A percentile compares a stretch with the other conserved stretches of the same genome.
Evolutionary conservation across 2,113 vertebrate species (phyloP).

Genomic region (Sander vitreus): DNA sequence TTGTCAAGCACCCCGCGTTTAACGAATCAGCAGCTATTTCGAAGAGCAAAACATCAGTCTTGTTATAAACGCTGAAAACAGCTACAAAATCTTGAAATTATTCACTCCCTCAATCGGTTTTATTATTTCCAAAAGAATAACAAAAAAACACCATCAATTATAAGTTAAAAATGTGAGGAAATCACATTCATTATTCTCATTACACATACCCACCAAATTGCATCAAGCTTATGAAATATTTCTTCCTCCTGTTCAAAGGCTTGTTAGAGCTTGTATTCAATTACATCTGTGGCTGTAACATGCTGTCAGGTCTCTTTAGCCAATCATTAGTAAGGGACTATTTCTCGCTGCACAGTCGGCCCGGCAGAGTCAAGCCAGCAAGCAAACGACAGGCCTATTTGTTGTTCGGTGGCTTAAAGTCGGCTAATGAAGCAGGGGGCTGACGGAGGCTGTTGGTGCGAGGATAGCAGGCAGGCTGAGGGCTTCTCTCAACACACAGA

Average conservation of each 20-base stretch:
- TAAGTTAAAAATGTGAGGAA: conserved; percentile 70
- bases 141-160: conserved; percentile 57
- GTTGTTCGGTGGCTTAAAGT: conserved; percentile 89
- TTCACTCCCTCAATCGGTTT: conserved; percentile 51
- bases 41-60: conserved; percentile 72
- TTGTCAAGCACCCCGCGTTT: conserved; percentile 52
- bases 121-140: conserved; percentile 62
- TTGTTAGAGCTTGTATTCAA: conserved; percentile 90
- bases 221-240: conserved; percentile 91
- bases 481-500: conserved; percentile 76
- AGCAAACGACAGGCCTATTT: conserved; percentile 88
- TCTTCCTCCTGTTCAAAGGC: conserved; percentile 89
- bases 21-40: conserved; percentile 46
- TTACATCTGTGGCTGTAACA: conserved; percentile 88
- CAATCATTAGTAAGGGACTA: conserved; percentile 90
- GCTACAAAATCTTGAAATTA: conserved; percentile 63
- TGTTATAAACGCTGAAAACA: conserved; percentile 77
- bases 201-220: conserved; percentile 85
- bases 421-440: conserved; percentile 89
- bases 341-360: conserved; percentile 77
- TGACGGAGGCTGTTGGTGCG: conserved; percentile 80
- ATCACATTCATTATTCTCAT: conserved; percentile 83
- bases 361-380: conserved; percentile 50
- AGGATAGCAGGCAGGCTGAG: conserved; percentile 35
- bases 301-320: conserved; percentile 90